Evolutionary conservation across 2,888 invertebrate genomes (phyloP).

Genomic region (Dyspetes luteomarginatus): DNA sequence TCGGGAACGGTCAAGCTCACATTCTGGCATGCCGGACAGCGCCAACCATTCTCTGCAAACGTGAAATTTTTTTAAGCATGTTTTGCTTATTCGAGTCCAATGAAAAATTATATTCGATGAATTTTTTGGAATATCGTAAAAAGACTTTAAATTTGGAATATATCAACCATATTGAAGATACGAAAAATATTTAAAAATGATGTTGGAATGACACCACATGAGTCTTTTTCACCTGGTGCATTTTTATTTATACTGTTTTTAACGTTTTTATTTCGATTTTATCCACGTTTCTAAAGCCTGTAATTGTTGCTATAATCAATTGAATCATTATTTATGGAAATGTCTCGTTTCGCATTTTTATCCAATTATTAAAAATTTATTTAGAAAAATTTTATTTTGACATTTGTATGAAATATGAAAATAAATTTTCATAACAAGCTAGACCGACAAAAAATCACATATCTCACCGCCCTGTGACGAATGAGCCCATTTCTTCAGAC

Average conservation of each 20-base stretch:
- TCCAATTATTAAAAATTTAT: too few species aligned
- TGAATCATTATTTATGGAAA: too few species aligned
- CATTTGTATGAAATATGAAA: background rate
- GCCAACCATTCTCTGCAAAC: constrained; percentile 90
- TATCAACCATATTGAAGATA: too few species aligned
- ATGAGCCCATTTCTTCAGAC: constrained; percentile 96
- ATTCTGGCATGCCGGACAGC: constrained; percentile 98
- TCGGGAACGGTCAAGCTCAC: constrained; percentile 89
- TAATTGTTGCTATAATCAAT: too few species aligned
- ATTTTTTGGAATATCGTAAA: background rate
- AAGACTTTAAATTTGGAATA: background rate
- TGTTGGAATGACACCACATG: too few species aligned
- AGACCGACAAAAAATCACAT: constrained; percentile 36
- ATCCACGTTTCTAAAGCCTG: too few species aligned
- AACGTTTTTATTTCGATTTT: too few species aligned
- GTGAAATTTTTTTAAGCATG: constrained; percentile 9
- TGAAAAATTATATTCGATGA: constrained; percentile 1
- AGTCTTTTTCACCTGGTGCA: too few species aligned
- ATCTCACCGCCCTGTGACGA: constrained; percentile 88
- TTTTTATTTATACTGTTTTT: too few species aligned
- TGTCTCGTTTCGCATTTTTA: too few species aligned
- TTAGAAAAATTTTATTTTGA: too few species aligned
- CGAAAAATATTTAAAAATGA: too few species aligned
- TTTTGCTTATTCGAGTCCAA: background rate
- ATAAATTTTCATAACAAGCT: background rate